Evolutionary conservation across 2,888 invertebrate species (phyloP), one percentile per base, ranked within the genome.

Genomic region (Cyclophora punctaria): DNA sequence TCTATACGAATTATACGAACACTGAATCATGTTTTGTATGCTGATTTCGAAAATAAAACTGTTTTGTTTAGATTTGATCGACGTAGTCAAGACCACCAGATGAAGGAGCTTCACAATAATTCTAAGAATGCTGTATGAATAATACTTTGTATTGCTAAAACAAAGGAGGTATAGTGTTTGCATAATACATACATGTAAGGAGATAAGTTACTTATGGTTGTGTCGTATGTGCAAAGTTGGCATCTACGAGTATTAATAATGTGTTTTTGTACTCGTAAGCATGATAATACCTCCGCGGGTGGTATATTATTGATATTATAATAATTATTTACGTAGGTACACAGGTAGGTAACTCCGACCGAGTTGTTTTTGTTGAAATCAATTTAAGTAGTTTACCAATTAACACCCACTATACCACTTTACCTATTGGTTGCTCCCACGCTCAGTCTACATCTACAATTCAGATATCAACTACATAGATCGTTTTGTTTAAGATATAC

Each of bases 321-420:
- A 56, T 55, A 57, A 54, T 44, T 51, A 48, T 4, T 43, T 53
- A 44, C 20, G 20, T 20, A 20, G 33, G 4, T 35, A n/a, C 35
- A 3, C 6, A 20, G 4, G 34, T 7, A 48, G 5, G 41, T 37
- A 48, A 48, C 43, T 55, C 35, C 35, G 5, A 0, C 44, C 33
- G 35, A 20, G 5, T 56, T 47, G 48, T 62, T 63, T 66, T 64
- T 64, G 50, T 64, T 62, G 54, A 59, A 64, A 62, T 66, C 58
- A 60, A 63, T 63, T 64, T 65, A 62, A 58, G 57, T 46, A 60
- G 57, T 63, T 71, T 65, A 67, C 65, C 66, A 70, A 72, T 70
- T 68, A 66, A 67, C 75, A 57, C 78, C 79, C 66, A 79, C 80
- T 51, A 55, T 52, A 62, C 53, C 53, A 55, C 50, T 53, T 44